These are phyloP conservation scores for Premnoplex brunnescens DNA, from an alignment of 2,797 vertebrate genomes.

Conservation along the genomic window DNA sequence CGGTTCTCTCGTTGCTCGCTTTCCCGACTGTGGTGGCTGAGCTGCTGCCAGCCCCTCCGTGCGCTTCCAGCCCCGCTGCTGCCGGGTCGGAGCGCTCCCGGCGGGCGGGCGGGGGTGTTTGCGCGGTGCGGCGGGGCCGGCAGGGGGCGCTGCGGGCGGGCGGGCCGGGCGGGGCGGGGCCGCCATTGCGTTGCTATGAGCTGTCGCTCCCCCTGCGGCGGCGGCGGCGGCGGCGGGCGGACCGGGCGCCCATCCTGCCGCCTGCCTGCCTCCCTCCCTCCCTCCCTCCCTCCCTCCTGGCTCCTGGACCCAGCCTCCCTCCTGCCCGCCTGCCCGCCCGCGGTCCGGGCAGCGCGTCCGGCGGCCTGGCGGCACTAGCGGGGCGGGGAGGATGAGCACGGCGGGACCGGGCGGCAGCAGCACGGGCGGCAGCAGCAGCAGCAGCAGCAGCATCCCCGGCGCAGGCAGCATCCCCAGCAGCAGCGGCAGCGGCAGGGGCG, in stretches of 20 bases:
- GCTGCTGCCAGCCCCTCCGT: no score
- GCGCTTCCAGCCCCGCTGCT: background rate
- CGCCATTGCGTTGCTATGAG: conserved; percentile 58
- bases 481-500: background rate
- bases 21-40: fast-evolving
- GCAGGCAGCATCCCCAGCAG: background rate
- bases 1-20: background rate
- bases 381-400: conserved; percentile 38
- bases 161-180: conserved; percentile 2
- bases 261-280: no score
- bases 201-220: background rate
- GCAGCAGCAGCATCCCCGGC: no score
- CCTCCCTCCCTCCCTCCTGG: no score
- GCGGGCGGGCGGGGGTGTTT: no score
- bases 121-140: no score
- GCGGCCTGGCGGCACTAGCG: conserved; percentile 13
- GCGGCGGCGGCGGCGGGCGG: conserved; percentile 11
- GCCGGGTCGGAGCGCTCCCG: background rate
- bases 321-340: background rate
- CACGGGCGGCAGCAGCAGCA: background rate
- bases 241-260: background rate
- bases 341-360: background rate
- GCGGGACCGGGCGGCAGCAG: background rate
- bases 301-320: background rate
- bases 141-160: conserved; percentile 23